A percentile compares a stretch with the other conserved stretches of the same genome.
phyloP scores from a whole-genome alignment of 2,797 vertebrate species.

The Streptopelia turtur region DNA sequence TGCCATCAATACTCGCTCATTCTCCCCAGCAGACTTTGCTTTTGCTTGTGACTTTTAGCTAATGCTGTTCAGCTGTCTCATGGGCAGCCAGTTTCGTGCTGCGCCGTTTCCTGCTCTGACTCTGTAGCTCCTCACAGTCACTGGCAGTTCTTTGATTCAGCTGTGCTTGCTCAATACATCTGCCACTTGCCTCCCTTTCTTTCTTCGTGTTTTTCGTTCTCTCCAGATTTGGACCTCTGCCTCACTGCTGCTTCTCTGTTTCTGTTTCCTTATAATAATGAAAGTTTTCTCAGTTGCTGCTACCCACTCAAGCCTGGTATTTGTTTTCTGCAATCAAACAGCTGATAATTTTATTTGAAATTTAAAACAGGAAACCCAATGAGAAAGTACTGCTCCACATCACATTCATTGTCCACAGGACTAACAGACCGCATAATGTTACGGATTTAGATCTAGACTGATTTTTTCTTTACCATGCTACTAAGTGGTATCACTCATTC shows the following conservation, averaged over 20 bases:
- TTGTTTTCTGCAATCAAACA: constrained; percentile 18
- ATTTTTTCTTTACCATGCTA: background rate
- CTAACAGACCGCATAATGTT: background rate
- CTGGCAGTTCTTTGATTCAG: constrained; percentile 67
- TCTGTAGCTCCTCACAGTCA: constrained; percentile 50
- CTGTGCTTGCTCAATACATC: constrained; percentile 62
- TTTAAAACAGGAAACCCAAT: background rate
- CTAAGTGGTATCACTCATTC: background rate
- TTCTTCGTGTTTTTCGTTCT: constrained; percentile 57
- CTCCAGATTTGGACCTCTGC: constrained; percentile 61
- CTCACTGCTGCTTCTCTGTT: constrained; percentile 32
- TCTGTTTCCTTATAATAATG: constrained; percentile 50
- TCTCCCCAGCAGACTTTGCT: constrained; percentile 60
- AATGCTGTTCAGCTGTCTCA: constrained; percentile 61
- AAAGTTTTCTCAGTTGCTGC: constrained; percentile 38
- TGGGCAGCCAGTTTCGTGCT: constrained; percentile 55
- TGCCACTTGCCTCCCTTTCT: constrained; percentile 58
- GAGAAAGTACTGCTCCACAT: background rate
- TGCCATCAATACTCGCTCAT: constrained; percentile 46
- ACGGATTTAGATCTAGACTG: background rate
- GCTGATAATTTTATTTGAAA: constrained; percentile 34
- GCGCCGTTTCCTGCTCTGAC: constrained; percentile 62
- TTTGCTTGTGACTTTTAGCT: constrained; percentile 27
- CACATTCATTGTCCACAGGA: background rate
- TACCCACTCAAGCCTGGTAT: background rate